Evolutionary conservation across 1,140 invertebrate genomes (phyloP).

Genomic region (Choristoneura fumiferana): DNA sequence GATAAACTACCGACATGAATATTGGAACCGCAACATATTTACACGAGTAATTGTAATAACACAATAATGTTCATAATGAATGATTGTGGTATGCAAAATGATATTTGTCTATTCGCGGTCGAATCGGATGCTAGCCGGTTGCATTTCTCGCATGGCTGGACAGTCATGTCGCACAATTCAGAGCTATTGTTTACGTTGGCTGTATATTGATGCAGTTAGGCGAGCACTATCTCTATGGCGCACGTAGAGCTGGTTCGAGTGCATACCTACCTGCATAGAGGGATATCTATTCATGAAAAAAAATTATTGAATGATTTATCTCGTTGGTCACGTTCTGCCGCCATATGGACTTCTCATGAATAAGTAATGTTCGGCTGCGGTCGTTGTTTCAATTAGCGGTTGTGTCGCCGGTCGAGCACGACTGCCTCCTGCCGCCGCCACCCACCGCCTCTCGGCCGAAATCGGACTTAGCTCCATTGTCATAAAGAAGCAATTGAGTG

Average conservation of each 20-base stretch:
- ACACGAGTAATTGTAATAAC: conserved; percentile 1
- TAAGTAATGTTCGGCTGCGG: conserved; percentile 71
- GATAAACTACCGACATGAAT: not conserved
- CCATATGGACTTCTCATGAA: conserved; percentile 76
- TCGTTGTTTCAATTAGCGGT: conserved; percentile 77
- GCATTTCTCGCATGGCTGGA: not conserved
- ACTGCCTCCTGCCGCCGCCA: conserved; percentile 38
- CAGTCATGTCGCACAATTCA: not conserved
- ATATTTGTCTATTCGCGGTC: conserved; percentile 16
- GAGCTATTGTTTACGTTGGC: conserved; percentile 2
- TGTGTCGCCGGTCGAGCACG: conserved; percentile 58
- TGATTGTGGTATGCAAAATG: conserved; percentile 5
- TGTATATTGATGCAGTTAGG: not conserved
- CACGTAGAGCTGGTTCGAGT: not conserved
- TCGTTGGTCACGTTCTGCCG: conserved; percentile 69
- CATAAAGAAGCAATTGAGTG: conserved; percentile 42
- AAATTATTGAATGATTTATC: conserved; percentile 75
- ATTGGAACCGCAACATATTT: conserved; percentile 14
- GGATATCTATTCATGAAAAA: conserved; percentile 62
- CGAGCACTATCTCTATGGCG: too few species aligned
- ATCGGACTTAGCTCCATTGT: conserved; percentile 34
- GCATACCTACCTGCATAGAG: conserved; percentile 19
- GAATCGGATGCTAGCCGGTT: not conserved
- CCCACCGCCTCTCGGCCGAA: conserved; percentile 32
- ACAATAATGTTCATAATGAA: conserved; percentile 14